A percentile compares a stretch with the other conserved stretches of the same genome.
Evolutionary conservation across 2,888 invertebrate genomes (phyloP).

Genomic region (Limenitis camilla): DNA sequence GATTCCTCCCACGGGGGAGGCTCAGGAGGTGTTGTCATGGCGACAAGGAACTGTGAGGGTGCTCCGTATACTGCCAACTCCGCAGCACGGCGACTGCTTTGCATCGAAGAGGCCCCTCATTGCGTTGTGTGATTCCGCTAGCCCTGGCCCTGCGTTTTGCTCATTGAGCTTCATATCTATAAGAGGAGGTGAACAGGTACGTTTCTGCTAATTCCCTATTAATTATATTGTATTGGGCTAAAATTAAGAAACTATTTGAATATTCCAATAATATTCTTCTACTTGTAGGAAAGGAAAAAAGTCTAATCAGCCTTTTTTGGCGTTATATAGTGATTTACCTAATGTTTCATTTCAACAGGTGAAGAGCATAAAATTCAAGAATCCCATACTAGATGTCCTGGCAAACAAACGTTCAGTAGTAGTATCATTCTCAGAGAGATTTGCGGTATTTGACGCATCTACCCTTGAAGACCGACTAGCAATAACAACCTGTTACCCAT

Average conservation of each 20-base stretch:
- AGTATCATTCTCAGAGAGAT: conserved; percentile 90
- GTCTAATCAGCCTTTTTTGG: too few species aligned
- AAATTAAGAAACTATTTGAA: too few species aligned
- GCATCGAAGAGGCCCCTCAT: conserved; percentile 89
- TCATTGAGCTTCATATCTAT: conserved; percentile 90
- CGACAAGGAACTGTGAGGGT: conserved; percentile 91
- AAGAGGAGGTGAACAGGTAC: conserved; percentile 84
- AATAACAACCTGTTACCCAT: conserved; percentile 91
- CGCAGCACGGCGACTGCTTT: conserved; percentile 83
- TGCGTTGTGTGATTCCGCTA: conserved; percentile 90
- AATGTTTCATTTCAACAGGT: conserved; percentile 66
- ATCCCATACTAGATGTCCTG: conserved; percentile 88
- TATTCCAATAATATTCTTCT: too few species aligned
- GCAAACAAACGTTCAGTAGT: conserved; percentile 93
- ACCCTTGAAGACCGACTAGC: conserved; percentile 90
- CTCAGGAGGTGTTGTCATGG: conserved; percentile 95
- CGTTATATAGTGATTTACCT: too few species aligned
- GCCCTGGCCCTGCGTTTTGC: conserved; percentile 84
- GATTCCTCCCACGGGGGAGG: conserved; percentile 91
- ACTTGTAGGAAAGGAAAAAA: too few species aligned
- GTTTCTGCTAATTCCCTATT: conserved; percentile 13
- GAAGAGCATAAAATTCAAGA: conserved; percentile 94
- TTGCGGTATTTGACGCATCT: conserved; percentile 92
- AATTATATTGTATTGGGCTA: not conserved
- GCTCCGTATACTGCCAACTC: conserved; percentile 89